phyloP scores from a whole-genome alignment of 2,888 invertebrate species.

The Xylota sylvarum region DNA sequence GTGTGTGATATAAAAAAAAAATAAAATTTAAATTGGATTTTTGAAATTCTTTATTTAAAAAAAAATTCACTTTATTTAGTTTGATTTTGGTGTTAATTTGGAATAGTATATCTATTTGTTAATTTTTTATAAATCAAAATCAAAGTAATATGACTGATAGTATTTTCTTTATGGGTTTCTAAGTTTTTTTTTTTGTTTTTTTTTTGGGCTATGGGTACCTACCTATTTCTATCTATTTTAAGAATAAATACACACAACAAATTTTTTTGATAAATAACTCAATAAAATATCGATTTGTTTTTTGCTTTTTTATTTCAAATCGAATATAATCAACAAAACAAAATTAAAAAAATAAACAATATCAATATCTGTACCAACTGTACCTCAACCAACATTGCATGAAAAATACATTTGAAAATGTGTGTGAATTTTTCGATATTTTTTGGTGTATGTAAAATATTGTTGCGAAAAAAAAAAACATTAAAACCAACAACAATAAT shows the following conservation, averaged over 20 bases:
- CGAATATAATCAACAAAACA: constrained; percentile 67
- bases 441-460: constrained; percentile 43
- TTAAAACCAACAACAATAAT: background rate
- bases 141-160: constrained; percentile 8
- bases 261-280: constrained; percentile 53
- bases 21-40: constrained; percentile 47
- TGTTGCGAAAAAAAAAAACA: background rate
- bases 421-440: constrained; percentile 56
- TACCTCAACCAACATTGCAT: constrained; percentile 53
- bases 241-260: constrained; percentile 42
- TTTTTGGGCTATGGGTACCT: constrained; percentile 41
- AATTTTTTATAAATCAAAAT: constrained; percentile 24
- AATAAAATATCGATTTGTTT: constrained; percentile 77
- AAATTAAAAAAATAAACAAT: constrained; percentile 23
- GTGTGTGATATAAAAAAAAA: constrained; percentile 63
- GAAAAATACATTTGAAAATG: constrained; percentile 47
- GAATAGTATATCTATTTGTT: constrained; percentile 5
- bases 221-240: constrained; percentile 26
- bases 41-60: constrained; percentile 43
- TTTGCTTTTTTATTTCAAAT: constrained; percentile 78
- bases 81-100: constrained; percentile 62
- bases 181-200: background rate
- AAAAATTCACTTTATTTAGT: constrained; percentile 35
- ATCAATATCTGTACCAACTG: constrained; percentile 45
- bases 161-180: constrained; percentile 29